A percentile compares a stretch with the other conserved stretches of the same genome.
phyloP scores from a whole-genome alignment of 2,888 invertebrate genomes.

The Clunio marinus region DNA sequence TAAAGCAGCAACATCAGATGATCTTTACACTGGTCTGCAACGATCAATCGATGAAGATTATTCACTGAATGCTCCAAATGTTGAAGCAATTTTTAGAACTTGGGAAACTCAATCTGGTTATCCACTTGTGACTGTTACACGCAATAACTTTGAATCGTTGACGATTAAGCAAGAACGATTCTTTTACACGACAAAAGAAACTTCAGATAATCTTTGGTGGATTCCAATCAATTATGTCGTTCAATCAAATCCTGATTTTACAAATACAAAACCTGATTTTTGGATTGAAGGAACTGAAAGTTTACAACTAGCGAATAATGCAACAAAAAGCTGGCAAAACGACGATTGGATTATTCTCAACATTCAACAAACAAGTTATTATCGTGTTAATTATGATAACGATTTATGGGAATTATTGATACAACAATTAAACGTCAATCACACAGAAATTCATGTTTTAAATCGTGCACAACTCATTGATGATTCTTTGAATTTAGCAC shows the following conservation, averaged over 20 bases:
- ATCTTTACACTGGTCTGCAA: conserved; percentile 48
- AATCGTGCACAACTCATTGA: conserved; percentile 68
- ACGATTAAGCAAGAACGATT: conserved; percentile 23
- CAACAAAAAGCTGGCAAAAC: conserved; percentile 26
- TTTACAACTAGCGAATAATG: too few species aligned
- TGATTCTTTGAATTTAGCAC: conserved; percentile 64
- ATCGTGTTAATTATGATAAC: conserved; percentile 31
- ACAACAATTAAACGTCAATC: conserved; percentile 42
- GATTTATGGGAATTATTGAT: conserved; percentile 40
- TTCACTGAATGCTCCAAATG: conserved; percentile 42
- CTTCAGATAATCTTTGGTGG: conserved; percentile 43
- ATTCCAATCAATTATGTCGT: conserved; percentile 48
- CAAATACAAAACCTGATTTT: conserved; percentile 15
- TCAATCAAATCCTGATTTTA: conserved; percentile 43
- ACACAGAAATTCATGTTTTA: conserved; percentile 43
- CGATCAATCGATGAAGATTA: conserved; percentile 43
- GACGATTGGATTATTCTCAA: conserved; percentile 48
- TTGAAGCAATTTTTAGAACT: conserved; percentile 55
- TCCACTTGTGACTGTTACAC: conserved; percentile 55
- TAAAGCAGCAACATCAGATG: conserved; percentile 47
- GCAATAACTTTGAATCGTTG: conserved; percentile 42
- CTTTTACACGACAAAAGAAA: not conserved
- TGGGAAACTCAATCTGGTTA: conserved; percentile 62
- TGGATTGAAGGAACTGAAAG: not conserved
- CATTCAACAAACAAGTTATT: conserved; percentile 45